phyloP scores from a whole-genome alignment of 1,140 invertebrate species.

The Pristionchus pacificus region DNA sequence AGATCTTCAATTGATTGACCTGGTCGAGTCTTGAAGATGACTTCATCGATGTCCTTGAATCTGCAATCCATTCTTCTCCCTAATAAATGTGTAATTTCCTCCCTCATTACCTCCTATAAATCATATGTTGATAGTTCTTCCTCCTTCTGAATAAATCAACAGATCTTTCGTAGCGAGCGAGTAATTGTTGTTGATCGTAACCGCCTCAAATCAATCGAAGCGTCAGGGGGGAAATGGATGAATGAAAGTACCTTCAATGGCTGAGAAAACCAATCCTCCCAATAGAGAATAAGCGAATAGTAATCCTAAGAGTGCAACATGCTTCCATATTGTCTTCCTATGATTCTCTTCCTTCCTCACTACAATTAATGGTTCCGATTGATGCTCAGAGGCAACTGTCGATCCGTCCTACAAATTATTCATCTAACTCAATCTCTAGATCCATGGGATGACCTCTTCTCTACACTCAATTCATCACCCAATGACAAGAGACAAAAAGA shows the following conservation, averaged over 20 bases:
- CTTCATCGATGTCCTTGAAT: constrained; percentile 28
- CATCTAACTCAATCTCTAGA: no score
- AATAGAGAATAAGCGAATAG: constrained; percentile 29
- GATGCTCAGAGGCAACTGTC: constrained; percentile 4
- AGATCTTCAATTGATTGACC: constrained; percentile 14
- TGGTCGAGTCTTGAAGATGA: constrained; percentile 12
- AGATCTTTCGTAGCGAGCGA: constrained; percentile 20
- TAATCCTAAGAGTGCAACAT: constrained; percentile 21
- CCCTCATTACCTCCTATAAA: constrained; percentile 22
- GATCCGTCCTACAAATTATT: constrained; percentile 4
- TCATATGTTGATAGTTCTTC: constrained; percentile 25
- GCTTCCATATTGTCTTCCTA: constrained; percentile 30
- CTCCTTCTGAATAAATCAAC: constrained; percentile 29
- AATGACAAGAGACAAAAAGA: not conserved
- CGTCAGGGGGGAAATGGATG: not conserved
- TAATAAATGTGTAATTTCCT: not conserved
- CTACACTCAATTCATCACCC: not conserved
- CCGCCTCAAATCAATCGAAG: constrained; percentile 23
- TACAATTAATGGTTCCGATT: constrained; percentile 9
- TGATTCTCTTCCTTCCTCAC: constrained; percentile 14
- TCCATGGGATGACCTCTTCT: no score
- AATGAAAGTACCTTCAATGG: constrained; percentile 25
- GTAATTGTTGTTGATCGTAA: constrained; percentile 19
- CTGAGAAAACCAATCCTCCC: constrained; percentile 28
- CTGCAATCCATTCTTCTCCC: constrained; percentile 13